Percentiles rank a stretch among this genome's conserved stretches.
These are phyloP conservation scores for Micropterix aruncella DNA, from an alignment of 2,888 invertebrate genomes.

Conservation along the genomic window DNA sequence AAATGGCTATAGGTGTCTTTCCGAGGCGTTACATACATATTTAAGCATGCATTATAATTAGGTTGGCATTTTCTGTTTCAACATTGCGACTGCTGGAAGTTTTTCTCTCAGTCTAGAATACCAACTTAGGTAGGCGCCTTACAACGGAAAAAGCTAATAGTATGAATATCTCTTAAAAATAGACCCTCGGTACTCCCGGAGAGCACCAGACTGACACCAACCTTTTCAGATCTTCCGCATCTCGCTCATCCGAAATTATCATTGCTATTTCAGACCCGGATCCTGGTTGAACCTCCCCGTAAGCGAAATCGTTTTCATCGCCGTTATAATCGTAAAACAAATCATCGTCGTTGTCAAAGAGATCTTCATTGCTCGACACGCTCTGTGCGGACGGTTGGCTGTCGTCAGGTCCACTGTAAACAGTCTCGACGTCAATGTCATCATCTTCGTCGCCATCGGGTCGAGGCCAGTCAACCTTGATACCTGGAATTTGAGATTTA, in stretches of 20 bases:
- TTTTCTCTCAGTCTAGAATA: no score
- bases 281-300: slow-evolving; percentile 9
- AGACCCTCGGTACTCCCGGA: no score
- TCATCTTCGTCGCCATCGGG: background rate
- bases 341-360: slow-evolving; percentile 13
- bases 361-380: background rate
- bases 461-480: background rate
- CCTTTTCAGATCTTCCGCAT: slow-evolving; percentile 8
- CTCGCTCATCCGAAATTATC: slow-evolving; percentile 5
- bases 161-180: no score
- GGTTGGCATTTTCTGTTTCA: no score
- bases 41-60: no score
- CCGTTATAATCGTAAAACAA: slow-evolving; percentile 16
- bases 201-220: slow-evolving; percentile 6
- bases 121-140: no score
- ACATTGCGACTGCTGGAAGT: no score
- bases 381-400: background rate
- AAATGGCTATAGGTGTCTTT: no score
- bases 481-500: background rate
- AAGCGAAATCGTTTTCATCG: slow-evolving; percentile 13
- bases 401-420: background rate
- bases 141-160: no score
- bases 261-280: slow-evolving; percentile 9
- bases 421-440: background rate
- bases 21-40: no score